A percentile compares a stretch with the other conserved stretches of the same genome.
These are phyloP conservation scores for Hemiscyllium ocellatum DNA, from an alignment of 2,113 vertebrate species.

Conservation along the genomic window DNA sequence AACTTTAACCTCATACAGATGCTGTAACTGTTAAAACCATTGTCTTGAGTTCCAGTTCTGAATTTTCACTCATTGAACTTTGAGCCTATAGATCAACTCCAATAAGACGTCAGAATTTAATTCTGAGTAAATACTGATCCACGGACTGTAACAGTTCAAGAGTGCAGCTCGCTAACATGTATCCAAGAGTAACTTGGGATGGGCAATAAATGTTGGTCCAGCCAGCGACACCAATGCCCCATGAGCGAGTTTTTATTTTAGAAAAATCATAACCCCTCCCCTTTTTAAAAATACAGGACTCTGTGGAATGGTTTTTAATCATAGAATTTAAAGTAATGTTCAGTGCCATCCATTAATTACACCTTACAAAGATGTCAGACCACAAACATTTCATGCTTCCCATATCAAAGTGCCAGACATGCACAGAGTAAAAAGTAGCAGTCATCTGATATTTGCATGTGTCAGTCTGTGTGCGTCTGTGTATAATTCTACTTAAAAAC, in stretches of 20 bases:
- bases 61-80: background rate
- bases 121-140: background rate
- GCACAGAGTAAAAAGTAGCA: background rate
- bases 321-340: background rate
- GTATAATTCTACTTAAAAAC: too few species aligned
- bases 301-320: background rate
- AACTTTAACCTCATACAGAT: background rate
- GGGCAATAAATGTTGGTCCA: too few species aligned
- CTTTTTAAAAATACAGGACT: background rate
- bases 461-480: too few species aligned
- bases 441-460: background rate
- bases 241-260: too few species aligned
- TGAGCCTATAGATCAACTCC: background rate
- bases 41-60: background rate
- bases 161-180: too few species aligned
- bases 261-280: background rate
- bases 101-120: background rate
- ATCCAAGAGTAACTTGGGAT: too few species aligned
- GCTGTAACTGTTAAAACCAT: background rate
- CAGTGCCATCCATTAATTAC: background rate
- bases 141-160: background rate
- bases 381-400: too few species aligned
- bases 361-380: background rate
- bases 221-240: too few species aligned
- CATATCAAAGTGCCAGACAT: background rate